phyloP scores from a whole-genome alignment of 2,113 vertebrate species.

The Bos javanicus region DNA sequence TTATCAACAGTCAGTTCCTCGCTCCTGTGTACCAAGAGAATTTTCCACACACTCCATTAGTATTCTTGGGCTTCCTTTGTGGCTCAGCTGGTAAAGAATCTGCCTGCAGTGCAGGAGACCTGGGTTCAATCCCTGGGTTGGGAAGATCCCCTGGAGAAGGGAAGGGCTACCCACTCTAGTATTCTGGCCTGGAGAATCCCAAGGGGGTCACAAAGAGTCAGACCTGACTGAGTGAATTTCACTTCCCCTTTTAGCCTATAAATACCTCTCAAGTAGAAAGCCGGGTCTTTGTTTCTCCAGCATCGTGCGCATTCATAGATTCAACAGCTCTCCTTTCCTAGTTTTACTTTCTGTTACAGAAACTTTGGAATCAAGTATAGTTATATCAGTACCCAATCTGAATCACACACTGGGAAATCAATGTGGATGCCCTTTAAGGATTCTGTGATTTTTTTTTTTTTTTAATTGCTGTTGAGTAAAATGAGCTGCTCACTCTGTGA shows the following conservation, averaged over 20 bases:
- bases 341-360: neutral
- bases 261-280: neutral
- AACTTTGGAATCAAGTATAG: neutral
- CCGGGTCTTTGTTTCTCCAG: neutral
- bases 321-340: neutral
- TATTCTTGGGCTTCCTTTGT: neutral
- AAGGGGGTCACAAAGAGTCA: rapidly evolving
- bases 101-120: neutral
- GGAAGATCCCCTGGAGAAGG: neutral
- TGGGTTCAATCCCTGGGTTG: neutral
- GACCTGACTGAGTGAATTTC: neutral
- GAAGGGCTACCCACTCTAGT: neutral
- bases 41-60: neutral
- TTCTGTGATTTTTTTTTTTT: neutral
- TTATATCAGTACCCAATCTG: slow-evolving; percentile 18
- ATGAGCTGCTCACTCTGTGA: neutral
- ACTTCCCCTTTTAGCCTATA: neutral
- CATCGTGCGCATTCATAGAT: neutral
- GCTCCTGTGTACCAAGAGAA: neutral
- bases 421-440: neutral
- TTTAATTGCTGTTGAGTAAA: neutral
- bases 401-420: neutral
- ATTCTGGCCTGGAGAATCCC: neutral
- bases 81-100: neutral
- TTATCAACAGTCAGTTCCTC: neutral